Evolutionary conservation across 2,797 vertebrate species (phyloP).

Genomic region (Nyctalus aviator): DNA sequence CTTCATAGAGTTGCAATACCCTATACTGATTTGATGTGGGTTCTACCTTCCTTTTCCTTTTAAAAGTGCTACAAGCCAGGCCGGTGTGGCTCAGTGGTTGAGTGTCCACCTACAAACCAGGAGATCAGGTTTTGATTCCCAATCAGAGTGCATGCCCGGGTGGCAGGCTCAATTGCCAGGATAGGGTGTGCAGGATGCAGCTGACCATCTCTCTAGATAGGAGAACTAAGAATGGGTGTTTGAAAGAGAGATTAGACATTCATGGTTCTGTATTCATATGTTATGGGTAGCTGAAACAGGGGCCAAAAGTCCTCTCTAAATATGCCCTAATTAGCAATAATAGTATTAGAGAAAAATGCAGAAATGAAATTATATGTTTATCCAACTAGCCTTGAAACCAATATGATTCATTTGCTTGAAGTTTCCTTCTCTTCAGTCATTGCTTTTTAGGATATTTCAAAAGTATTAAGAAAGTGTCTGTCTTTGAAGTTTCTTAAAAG

Average conservation of each 20-base stretch:
- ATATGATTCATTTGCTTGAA: conserved; percentile 17
- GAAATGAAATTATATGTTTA: conserved; percentile 57
- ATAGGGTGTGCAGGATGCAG: too few relatives aligned
- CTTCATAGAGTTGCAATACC: neutral
- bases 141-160: too few relatives aligned
- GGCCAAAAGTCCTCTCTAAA: neutral
- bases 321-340: conserved; percentile 46
- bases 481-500: conserved; percentile 12
- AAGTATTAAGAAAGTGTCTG: neutral
- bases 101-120: too few relatives aligned
- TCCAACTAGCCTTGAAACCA: conserved; percentile 30
- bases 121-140: too few relatives aligned
- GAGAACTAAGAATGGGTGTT: neutral
- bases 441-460: conserved; percentile 9
- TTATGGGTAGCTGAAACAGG: conserved; percentile 25
- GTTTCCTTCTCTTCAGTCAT: conserved; percentile 22
- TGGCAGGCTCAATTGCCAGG: too few relatives aligned
- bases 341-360: neutral
- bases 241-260: conserved; percentile 17
- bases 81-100: too few relatives aligned
- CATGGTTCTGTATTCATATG: neutral
- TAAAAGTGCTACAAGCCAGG: neutral
- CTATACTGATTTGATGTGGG: neutral
- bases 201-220: neutral
- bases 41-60: neutral